Evolutionary conservation across 1,140 invertebrate species (phyloP).

Genomic region (Aphis craccivora): DNA sequence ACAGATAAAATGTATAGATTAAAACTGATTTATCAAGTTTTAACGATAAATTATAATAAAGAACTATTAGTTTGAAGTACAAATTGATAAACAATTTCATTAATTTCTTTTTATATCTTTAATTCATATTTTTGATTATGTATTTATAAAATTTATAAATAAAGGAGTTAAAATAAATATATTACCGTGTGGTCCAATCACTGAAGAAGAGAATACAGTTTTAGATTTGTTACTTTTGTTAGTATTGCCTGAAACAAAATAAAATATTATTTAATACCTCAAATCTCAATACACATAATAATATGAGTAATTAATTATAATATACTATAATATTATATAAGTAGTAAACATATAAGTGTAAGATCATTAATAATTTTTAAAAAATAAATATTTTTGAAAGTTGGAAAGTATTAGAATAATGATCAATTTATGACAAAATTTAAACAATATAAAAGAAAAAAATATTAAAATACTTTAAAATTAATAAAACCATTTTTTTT

Average conservation of each 20-base stretch:
- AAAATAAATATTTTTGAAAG: neutral
- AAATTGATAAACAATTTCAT: neutral
- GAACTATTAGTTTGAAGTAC: neutral
- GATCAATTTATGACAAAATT: neutral
- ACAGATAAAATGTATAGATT: neutral
- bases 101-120: no score
- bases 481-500: no score
- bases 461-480: no score
- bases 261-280: neutral
- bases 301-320: neutral
- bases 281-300: neutral
- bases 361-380: neutral
- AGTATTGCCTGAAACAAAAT: conserved; percentile 71
- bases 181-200: conserved; percentile 59
- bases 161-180: neutral
- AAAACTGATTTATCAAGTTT: neutral
- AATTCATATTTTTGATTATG: neutral
- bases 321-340: neutral
- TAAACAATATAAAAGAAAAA: neutral
- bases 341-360: neutral
- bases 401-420: neutral
- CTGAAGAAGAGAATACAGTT: conserved; percentile 59
- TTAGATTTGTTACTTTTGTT: conserved; percentile 72
- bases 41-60: neutral
- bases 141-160: neutral